Conservation (phyloP, 2,113 vertebrate genomes). For the Gadus macrocephalus region DNA sequence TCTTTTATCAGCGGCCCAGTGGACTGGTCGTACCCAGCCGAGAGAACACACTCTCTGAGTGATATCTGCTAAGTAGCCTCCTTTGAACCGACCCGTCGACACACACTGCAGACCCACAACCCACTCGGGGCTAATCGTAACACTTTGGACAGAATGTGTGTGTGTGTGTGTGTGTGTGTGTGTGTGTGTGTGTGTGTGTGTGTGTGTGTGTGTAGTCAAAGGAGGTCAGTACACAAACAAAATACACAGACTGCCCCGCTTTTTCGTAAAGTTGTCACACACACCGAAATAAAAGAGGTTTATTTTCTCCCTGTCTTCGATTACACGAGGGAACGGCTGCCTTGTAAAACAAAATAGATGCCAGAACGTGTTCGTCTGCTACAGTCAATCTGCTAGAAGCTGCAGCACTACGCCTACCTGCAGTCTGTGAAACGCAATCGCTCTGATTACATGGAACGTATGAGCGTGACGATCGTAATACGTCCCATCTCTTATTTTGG, state of each 20-base stretch:
- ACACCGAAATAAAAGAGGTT: neutral
- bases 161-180: neutral
- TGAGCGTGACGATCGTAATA: conserved; percentile 38
- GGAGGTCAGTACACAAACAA: neutral
- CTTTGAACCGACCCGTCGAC: conserved; percentile 41
- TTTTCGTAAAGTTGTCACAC: conserved; percentile 1
- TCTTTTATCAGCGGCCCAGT: conserved; percentile 16
- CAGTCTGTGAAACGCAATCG: conserved; percentile 12
- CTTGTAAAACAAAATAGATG: conserved; percentile 15
- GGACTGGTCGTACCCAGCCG: conserved; percentile 30
- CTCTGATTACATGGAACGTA: conserved; percentile 25
- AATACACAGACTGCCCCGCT: neutral
- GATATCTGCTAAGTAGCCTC: conserved; percentile 47
- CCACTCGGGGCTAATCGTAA: conserved; percentile 41
- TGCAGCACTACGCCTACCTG: neutral
- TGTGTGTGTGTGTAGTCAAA: too few species aligned
- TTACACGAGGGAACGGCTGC: neutral
- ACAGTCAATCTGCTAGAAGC: neutral
- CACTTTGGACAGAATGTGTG: conserved; percentile 28
- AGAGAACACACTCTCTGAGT: conserved; percentile 35
- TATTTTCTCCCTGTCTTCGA: neutral
- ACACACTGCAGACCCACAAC: conserved; percentile 29
- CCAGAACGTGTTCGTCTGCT: neutral
- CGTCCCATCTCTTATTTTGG: conserved; percentile 39
- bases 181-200: neutral